These are phyloP conservation scores for Tortrix viridana DNA, from an alignment of 2,888 invertebrate genomes.

Conservation along the genomic window DNA sequence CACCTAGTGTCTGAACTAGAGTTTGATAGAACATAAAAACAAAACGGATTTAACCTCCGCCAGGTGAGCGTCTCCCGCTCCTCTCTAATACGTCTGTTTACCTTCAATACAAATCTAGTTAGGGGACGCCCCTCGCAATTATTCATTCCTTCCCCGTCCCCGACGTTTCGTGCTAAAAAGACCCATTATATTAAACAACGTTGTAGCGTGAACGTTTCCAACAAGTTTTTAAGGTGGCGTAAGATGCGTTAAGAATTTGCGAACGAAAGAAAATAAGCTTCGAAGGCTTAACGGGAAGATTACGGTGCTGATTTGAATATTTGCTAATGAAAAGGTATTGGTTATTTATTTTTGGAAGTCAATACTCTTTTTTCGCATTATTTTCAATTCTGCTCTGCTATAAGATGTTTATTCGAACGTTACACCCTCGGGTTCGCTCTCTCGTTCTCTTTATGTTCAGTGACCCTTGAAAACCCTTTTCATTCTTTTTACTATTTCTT, in stretches of 20 bases:
- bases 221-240: constrained; percentile 10
- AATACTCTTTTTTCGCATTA: too few relatives aligned
- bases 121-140: constrained; percentile 47
- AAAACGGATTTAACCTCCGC: background rate
- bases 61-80: constrained; percentile 56
- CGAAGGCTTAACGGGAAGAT: too few relatives aligned
- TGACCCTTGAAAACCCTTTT: too few relatives aligned
- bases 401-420: too few relatives aligned
- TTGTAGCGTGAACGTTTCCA: constrained; percentile 14
- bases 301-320: background rate
- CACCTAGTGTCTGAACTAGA: too few relatives aligned
- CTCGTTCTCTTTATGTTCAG: too few relatives aligned
- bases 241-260: background rate
- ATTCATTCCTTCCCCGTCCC: constrained; percentile 43
- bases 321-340: background rate
- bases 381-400: too few relatives aligned
- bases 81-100: constrained; percentile 78
- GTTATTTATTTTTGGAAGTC: background rate
- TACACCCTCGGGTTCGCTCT: too few relatives aligned
- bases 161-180: constrained; percentile 17
- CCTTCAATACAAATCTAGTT: constrained; percentile 71
- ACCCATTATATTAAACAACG: constrained; percentile 24
- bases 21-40: background rate
- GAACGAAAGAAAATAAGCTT: background rate
- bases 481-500: too few relatives aligned